Evolutionary conservation across 2,797 vertebrate genomes (phyloP).

Genomic region (Oreochromis mossambicus): DNA sequence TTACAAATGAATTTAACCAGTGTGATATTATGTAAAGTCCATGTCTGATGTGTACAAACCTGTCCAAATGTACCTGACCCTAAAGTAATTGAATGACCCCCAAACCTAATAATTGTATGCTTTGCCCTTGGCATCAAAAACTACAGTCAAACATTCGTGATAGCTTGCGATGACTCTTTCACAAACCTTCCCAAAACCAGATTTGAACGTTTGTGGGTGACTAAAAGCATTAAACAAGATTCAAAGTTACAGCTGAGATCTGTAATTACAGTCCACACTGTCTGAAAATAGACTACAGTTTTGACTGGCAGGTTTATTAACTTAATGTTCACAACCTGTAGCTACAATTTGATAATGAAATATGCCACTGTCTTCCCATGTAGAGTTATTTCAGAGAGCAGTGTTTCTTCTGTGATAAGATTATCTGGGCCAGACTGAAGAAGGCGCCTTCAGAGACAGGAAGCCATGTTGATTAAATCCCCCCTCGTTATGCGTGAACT

Average conservation of each 20-base stretch:
- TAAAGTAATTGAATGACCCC: not conserved
- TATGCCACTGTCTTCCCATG: not conserved
- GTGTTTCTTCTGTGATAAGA: not conserved
- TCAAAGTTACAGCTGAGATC: not conserved
- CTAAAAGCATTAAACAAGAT: not conserved
- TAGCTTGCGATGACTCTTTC: not conserved
- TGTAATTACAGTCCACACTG: not conserved
- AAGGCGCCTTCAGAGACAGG: not conserved
- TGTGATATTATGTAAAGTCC: not conserved
- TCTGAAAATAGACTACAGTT: not conserved
- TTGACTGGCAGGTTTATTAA: not conserved
- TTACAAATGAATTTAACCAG: not conserved
- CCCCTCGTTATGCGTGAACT: not conserved
- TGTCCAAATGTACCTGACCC: not conserved
- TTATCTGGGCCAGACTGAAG: not conserved
- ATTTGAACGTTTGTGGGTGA: not conserved
- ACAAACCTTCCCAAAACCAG: not conserved
- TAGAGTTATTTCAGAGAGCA: not conserved
- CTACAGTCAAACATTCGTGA: not conserved
- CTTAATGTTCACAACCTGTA: not conserved
- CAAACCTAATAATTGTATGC: not conserved
- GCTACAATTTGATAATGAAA: not conserved
- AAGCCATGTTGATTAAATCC: too few species aligned
- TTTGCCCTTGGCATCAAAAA: not conserved
- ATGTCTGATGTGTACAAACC: not conserved